A percentile compares a stretch with the other conserved stretches of the same genome.
These are phyloP conservation scores for Chlorospingus semifuscus DNA, from an alignment of 2,797 vertebrate species.

Conservation along the genomic window DNA sequence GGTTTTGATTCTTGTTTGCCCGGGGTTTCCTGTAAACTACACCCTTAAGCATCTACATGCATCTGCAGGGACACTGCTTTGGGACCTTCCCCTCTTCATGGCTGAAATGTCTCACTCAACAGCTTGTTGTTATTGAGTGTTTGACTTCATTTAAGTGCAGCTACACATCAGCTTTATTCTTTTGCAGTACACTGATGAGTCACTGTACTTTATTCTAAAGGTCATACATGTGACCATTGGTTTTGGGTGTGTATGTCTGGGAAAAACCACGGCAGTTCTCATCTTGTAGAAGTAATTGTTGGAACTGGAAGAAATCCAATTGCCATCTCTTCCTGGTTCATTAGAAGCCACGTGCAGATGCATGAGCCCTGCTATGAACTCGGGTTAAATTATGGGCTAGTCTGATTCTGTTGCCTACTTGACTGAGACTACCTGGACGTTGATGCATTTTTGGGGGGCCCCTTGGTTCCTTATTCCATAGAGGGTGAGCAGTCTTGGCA, in stretches of 20 bases:
- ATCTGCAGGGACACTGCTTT: neutral
- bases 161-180: neutral
- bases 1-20: neutral
- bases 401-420: neutral
- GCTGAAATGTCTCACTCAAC: neutral
- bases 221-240: neutral
- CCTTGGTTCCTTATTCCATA: neutral
- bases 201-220: slow-evolving; percentile 16
- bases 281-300: neutral
- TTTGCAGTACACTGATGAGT: slow-evolving; percentile 2
- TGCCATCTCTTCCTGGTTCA: neutral
- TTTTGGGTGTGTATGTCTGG: slow-evolving; percentile 29
- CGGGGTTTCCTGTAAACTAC: neutral
- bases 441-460: neutral
- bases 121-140: neutral
- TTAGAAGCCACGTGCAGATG: neutral
- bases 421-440: neutral
- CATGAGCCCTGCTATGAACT: neutral
- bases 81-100: neutral
- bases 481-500: neutral
- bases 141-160: neutral
- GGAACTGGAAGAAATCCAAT: slow-evolving; percentile 20
- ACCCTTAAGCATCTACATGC: neutral
- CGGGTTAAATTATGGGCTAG: neutral
- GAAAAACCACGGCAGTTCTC: neutral